Percentiles rank a stretch among this genome's conserved stretches.
phyloP scores from a whole-genome alignment of 2,888 invertebrate species.

The Keiferia lycopersicella region DNA sequence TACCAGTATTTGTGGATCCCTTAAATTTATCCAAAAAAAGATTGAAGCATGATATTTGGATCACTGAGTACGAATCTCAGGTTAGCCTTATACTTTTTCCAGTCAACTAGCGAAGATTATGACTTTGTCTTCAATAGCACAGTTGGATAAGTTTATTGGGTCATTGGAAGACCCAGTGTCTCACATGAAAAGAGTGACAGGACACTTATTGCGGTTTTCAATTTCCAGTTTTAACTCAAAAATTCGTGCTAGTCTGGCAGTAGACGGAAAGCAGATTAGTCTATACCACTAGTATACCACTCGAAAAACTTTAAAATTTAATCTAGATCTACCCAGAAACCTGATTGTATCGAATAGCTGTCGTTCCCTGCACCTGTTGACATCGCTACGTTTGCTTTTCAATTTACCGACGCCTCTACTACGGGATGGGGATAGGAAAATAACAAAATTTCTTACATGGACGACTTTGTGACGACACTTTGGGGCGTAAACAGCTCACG shows the following conservation, averaged over 20 bases:
- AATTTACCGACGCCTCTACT: neutral
- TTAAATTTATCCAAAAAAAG: no score
- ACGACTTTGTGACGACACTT: conserved; percentile 7
- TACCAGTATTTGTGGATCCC: no score
- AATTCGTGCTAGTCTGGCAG: neutral
- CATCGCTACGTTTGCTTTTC: conserved; percentile 1
- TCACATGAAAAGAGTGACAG: no score
- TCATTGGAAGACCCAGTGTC: no score
- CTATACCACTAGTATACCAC: neutral
- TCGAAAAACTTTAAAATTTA: neutral
- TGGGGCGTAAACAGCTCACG: neutral
- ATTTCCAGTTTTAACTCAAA: no score
- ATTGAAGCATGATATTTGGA: no score
- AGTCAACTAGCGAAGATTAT: no score
- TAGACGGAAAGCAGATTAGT: neutral
- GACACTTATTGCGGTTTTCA: no score
- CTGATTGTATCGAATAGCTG: neutral
- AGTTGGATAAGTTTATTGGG: no score
- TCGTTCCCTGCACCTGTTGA: conserved; percentile 2
- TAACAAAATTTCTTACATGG: conserved; percentile 10
- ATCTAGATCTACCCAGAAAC: neutral
- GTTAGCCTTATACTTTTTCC: no score
- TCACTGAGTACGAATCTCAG: no score
- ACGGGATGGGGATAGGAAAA: neutral
- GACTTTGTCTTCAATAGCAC: no score